phyloP scores from a whole-genome alignment of 1,140 invertebrate genomes.

The Drosophila pandora region DNA sequence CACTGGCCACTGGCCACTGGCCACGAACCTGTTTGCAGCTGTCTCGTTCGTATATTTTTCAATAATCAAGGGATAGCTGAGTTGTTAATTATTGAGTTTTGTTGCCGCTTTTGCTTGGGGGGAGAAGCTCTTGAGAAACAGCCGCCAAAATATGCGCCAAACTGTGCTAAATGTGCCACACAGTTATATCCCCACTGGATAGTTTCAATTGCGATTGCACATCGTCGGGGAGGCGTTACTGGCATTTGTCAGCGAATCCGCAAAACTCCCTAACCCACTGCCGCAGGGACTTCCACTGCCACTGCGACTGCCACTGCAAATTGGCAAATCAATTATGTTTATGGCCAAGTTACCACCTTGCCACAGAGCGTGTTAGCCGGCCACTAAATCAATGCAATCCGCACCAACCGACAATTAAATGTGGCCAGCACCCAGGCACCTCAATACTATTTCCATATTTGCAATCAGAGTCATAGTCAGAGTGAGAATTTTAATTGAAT shows the following conservation, averaged over 20 bases:
- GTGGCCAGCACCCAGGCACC: slow-evolving; percentile 9
- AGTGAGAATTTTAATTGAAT: slow-evolving; percentile 49
- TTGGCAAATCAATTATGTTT: slow-evolving; percentile 76
- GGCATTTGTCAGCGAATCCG: slow-evolving; percentile 66
- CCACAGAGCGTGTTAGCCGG: slow-evolving; percentile 30
- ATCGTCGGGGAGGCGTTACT: slow-evolving; percentile 43
- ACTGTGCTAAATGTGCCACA: slow-evolving; percentile 44
- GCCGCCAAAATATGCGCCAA: slow-evolving; percentile 51
- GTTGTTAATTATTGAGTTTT: slow-evolving; percentile 70
- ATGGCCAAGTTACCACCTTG: slow-evolving; percentile 71
- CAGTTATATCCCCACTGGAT: slow-evolving; percentile 3
- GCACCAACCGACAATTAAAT: slow-evolving; percentile 55
- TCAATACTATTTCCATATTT: slow-evolving; percentile 65
- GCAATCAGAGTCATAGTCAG: slow-evolving; percentile 31
- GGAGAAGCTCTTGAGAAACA: slow-evolving; percentile 14
- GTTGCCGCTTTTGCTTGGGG: slow-evolving; percentile 14
- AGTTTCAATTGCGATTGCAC: slow-evolving; percentile 26
- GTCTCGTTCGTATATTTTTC: slow-evolving; percentile 48
- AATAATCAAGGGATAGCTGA: slow-evolving; percentile 78
- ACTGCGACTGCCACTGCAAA: slow-evolving; percentile 25
- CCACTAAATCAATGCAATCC: slow-evolving; percentile 66
- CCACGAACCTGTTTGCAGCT: slow-evolving; percentile 74
- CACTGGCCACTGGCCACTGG: neutral
- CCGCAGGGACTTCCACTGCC: slow-evolving; percentile 8
- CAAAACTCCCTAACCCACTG: slow-evolving; percentile 55